phyloP scores from a whole-genome alignment of 2,113 vertebrate genomes.

The Hippolais icterina region DNA sequence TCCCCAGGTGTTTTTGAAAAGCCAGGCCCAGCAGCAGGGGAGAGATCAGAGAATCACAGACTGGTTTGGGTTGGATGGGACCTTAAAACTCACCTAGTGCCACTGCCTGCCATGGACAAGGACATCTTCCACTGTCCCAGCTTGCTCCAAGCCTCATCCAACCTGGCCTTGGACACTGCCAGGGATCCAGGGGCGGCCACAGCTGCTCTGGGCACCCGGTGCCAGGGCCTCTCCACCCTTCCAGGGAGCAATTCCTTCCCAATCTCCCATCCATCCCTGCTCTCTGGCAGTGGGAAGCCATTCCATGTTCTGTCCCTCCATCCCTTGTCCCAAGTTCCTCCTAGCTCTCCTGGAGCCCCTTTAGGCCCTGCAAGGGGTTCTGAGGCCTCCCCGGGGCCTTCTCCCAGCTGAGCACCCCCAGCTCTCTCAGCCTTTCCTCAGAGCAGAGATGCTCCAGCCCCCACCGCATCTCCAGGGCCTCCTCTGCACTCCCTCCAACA shows the following conservation, averaged over 20 bases:
- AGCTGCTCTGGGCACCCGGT: not conserved
- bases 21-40: not conserved
- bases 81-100: not conserved
- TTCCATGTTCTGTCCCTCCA: not conserved
- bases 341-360: not conserved
- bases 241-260: accelerated
- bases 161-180: accelerated
- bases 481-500: not conserved
- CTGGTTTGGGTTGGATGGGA: not conserved
- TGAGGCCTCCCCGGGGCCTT: accelerated
- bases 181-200: not conserved
- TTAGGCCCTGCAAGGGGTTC: accelerated
- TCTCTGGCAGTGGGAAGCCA: not conserved
- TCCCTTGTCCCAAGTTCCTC: accelerated
- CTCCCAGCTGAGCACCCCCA: accelerated
- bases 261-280: accelerated
- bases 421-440: not conserved
- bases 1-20: not conserved
- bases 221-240: not conserved
- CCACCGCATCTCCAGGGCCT: not conserved
- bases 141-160: accelerated
- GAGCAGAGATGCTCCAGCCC: not conserved
- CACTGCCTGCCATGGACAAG: not conserved
- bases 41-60: not conserved
- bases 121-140: not conserved